These are phyloP conservation scores for Tetramorium alpestre DNA, from an alignment of 1,140 invertebrate genomes.

Conservation along the genomic window DNA sequence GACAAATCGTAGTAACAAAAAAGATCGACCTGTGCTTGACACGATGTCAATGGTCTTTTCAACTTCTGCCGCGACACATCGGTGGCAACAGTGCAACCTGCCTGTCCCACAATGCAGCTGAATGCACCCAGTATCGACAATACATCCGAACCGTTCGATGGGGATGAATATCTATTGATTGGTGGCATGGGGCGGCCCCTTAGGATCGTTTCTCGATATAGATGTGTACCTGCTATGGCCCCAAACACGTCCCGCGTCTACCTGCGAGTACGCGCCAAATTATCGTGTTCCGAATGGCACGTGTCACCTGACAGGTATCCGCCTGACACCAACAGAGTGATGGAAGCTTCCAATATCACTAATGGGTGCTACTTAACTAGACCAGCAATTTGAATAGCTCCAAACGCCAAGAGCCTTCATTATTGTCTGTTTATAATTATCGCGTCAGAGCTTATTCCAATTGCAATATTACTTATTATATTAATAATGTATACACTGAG, in stretches of 20 bases:
- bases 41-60: slow-evolving; percentile 48
- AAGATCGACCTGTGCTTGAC: slow-evolving; percentile 52
- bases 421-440: neutral
- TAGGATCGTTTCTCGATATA: slow-evolving; percentile 75
- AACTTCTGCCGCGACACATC: slow-evolving; percentile 39
- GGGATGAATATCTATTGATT: slow-evolving; percentile 85
- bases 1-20: slow-evolving; percentile 40
- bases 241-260: slow-evolving; percentile 71
- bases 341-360: slow-evolving; percentile 34
- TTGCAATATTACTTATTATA: neutral
- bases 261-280: slow-evolving; percentile 80
- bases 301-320: slow-evolving; percentile 81
- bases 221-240: slow-evolving; percentile 78
- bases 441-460: neutral
- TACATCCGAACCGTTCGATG: slow-evolving; percentile 77
- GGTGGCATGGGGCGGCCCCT: slow-evolving; percentile 75
- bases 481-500: neutral
- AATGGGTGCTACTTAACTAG: slow-evolving; percentile 6
- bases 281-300: slow-evolving; percentile 80
- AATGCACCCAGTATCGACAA: slow-evolving; percentile 82
- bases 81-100: slow-evolving; percentile 81
- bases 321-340: slow-evolving; percentile 63
- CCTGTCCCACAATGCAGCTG: slow-evolving; percentile 76
- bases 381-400: neutral
- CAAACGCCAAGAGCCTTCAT: neutral